Percentiles rank a stretch among this genome's conserved stretches.
phyloP scores from a whole-genome alignment of 1,140 invertebrate genomes.

The Philotrypesis tridentata region DNA sequence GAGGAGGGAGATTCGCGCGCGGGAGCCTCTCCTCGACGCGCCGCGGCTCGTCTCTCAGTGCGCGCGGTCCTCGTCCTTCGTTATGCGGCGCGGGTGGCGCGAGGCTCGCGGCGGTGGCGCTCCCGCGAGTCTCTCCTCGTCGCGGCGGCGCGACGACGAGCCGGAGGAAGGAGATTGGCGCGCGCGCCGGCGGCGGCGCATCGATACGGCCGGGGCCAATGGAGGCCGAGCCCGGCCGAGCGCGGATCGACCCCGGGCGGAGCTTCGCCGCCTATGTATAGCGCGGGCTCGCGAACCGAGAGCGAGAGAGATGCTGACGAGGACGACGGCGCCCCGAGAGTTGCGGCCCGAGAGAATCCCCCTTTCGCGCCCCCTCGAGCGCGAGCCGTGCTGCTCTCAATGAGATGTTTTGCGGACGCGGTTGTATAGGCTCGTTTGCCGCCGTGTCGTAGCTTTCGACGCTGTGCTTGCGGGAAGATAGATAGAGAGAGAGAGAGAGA shows the following conservation, averaged over 20 bases:
- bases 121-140: conserved; percentile 1
- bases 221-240: conserved; percentile 1
- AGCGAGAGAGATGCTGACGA: neutral
- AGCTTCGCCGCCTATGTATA: conserved; percentile 26
- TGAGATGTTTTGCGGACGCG: neutral
- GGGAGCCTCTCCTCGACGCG: conserved; percentile 5
- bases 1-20: conserved; percentile 35
- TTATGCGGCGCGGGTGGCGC: neutral
- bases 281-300: conserved; percentile 2
- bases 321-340: neutral
- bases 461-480: too few relatives aligned
- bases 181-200: conserved; percentile 12
- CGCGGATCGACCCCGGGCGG: conserved; percentile 42
- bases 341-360: neutral
- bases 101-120: conserved; percentile 2
- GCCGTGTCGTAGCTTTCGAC: too few relatives aligned
- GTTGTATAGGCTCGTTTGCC: too few relatives aligned
- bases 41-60: conserved; percentile 34
- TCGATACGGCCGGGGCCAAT: conserved; percentile 30
- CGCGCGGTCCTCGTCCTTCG: too few relatives aligned
- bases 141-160: too few relatives aligned
- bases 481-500: too few relatives aligned
- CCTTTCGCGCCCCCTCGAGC: too few relatives aligned
- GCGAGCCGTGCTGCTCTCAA: neutral
- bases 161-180: conserved; percentile 30